A percentile compares a stretch with the other conserved stretches of the same genome.
phyloP scores from a whole-genome alignment of 2,888 invertebrate genomes.

The Linnaemya tessellans region DNA sequence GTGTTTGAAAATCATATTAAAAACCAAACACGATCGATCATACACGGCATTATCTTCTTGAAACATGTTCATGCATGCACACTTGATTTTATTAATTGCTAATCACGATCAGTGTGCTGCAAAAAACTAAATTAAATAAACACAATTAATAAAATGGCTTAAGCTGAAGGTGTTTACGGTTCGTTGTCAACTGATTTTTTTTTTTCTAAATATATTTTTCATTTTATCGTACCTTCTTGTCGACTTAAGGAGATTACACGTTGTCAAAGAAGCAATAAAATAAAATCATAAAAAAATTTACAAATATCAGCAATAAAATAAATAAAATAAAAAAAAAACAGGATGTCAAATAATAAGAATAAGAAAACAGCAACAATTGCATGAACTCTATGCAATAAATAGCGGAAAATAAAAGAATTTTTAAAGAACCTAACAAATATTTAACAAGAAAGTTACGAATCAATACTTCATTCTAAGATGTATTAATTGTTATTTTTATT shows the following conservation, averaged over 20 bases:
- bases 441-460: neutral
- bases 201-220: neutral
- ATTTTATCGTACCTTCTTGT: neutral
- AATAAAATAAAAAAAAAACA: no score
- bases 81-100: no score
- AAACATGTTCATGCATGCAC: no score
- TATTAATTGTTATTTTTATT: neutral
- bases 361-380: constrained; percentile 6
- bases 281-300: neutral
- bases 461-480: neutral
- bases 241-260: constrained; percentile 13
- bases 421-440: neutral
- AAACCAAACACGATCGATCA: no score
- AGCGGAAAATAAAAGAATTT: neutral
- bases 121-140: neutral
- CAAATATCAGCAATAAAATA: neutral
- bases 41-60: no score
- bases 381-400: neutral
- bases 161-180: neutral
- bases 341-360: constrained; percentile 33
- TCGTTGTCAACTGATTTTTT: neutral
- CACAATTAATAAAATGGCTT: neutral
- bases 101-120: no score
- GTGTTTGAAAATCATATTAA: no score
- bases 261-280: constrained; percentile 20